Base-by-base conservation (phyloP, 2,113 vertebrate species). In the Xiphophorus maculatus region DNA sequence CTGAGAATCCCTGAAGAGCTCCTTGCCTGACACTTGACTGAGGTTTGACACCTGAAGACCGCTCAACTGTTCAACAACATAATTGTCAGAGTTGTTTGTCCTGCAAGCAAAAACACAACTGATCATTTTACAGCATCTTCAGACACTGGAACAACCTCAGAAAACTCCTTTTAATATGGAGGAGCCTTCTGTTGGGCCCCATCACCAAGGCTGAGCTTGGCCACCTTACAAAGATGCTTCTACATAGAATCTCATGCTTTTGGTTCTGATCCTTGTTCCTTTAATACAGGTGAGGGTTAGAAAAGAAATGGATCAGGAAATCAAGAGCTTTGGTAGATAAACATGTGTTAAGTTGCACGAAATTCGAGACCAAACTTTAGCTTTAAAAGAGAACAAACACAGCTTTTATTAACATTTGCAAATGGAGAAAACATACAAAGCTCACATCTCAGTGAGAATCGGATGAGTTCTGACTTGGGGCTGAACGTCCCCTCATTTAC, bases 1-100 rank as follows among this genome's bases (percentile, higher is more conserved):
- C 63, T 90, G 93, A 51, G 93, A 80, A 0, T 89, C 93, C 30
- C 63, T 65, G 66, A 91, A 95, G 63, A 96, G 76, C 84, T 91
- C 88, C 78, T 90, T 91, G 2, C 94, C 95, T 19, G 87, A 77
- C 11, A 91, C 92, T 3, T 71, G 84, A 70, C 78, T 87, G 7
- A 94, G 90, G 44, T 91, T 93, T 30, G 87, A 29, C 0, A 80
- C 60, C 25, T 77, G 25, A 74, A 94, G 85, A 48, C 90, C 94
- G 28, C 90, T 91, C 3, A 61, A 75, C 63, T 86, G 88, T 14
- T 93, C 93, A 15, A 87, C 92, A 51, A 93, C 77, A 12, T 76
- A 88, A 66, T 90, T 84, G 29, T 90, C 91, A 54, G 14, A 11
- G 15, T 91, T 88, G 63, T 84, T 92, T 17, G 66, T 91, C 94